These are phyloP conservation scores for Prinia subflava DNA, from an alignment of 2,113 vertebrate species.

Conservation along the genomic window DNA sequence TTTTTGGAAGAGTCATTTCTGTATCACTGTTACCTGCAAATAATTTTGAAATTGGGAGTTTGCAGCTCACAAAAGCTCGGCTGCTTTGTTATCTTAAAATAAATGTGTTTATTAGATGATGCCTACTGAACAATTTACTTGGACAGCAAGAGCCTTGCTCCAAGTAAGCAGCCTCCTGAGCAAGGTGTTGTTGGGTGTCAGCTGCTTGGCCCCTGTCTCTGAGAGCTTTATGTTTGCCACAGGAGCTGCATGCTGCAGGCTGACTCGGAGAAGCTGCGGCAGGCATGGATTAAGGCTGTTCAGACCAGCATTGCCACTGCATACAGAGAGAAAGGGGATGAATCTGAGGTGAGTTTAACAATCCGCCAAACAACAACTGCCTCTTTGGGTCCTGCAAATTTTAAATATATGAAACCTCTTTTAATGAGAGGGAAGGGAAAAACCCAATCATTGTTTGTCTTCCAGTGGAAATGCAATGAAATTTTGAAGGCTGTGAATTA, in stretches of 20 bases:
- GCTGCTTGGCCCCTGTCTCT: not conserved
- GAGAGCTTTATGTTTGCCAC: not conserved
- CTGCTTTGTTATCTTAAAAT: not conserved
- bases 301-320: conserved; percentile 97
- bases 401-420: not conserved
- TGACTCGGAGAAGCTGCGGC: conserved; percentile 93
- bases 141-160: not conserved
- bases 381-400: not conserved
- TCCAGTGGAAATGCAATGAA: not conserved
- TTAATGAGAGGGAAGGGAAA: not conserved
- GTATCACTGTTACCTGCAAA: not conserved
- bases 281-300: conserved; percentile 96
- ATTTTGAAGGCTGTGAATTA: not conserved
- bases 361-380: not conserved
- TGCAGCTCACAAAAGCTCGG: not conserved
- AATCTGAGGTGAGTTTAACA: conserved; percentile 78
- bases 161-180: not conserved
- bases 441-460: not conserved
- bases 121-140: not conserved
- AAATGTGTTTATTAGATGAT: not conserved
- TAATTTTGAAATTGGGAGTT: not conserved
- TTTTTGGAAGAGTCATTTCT: not conserved
- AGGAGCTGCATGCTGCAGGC: conserved; percentile 99
- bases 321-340: conserved; percentile 92
- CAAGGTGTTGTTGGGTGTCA: not conserved